These are phyloP conservation scores for Ciconia boyciana DNA, from an alignment of 2,113 vertebrate species.

Conservation along the genomic window DNA sequence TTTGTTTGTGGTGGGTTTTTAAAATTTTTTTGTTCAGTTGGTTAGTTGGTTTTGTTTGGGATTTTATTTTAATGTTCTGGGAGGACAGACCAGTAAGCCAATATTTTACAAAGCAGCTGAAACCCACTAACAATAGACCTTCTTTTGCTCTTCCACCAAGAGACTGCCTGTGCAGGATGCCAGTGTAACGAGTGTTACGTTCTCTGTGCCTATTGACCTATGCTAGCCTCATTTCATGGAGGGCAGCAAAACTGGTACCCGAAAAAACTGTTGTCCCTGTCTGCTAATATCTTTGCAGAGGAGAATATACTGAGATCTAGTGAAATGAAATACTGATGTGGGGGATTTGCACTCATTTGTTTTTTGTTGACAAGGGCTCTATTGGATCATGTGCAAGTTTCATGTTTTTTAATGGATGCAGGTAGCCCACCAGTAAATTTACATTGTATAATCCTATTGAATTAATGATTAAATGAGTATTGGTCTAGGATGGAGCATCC, in stretches of 20 bases:
- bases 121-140: neutral
- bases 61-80: neutral
- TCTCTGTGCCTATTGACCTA: accelerated
- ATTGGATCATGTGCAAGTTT: neutral
- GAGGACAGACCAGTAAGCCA: neutral
- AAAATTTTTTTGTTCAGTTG: no score
- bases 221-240: neutral
- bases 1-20: no score
- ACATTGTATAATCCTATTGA: neutral
- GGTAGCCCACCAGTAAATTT: neutral
- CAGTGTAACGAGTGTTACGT: accelerated
- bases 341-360: accelerated
- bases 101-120: neutral
- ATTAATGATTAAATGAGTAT: neutral
- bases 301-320: neutral
- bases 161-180: neutral
- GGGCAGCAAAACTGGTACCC: neutral
- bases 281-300: neutral
- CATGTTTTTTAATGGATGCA: neutral
- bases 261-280: neutral
- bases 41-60: no score
- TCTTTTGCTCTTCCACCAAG: neutral
- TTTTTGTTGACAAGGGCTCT: neutral
- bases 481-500: neutral
- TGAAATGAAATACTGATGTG: neutral